Conservation (phyloP, 2,888 invertebrate species). For the Pyrochroa serraticornis region DNA sequence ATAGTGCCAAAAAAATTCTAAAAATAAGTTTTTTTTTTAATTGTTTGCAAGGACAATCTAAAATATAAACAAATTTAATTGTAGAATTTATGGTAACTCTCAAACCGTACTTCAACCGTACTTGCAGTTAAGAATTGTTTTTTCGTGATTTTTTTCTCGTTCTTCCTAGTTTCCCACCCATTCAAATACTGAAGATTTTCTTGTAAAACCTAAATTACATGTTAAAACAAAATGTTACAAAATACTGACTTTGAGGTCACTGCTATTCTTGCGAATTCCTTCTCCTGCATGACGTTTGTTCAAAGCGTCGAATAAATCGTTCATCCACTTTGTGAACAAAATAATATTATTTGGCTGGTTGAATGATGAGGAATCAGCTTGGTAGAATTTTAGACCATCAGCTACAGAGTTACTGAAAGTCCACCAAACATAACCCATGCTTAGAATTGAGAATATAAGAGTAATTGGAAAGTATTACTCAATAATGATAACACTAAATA, state of each 20-base stretch:
- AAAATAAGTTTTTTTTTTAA: constrained; percentile 9
- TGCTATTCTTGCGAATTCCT: constrained; percentile 5
- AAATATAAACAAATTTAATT: constrained; percentile 10
- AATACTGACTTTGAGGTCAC: not conserved
- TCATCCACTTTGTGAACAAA: constrained; percentile 8
- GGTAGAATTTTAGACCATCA: no score
- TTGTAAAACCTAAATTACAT: constrained; percentile 11
- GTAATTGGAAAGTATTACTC: no score
- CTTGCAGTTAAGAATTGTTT: constrained; percentile 13
- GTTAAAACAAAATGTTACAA: no score
- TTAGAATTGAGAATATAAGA: no score
- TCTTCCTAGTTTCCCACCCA: constrained; percentile 15
- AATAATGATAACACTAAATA: no score
- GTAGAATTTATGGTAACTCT: constrained; percentile 22
- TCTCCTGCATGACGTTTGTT: constrained; percentile 13
- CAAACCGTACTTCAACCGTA: constrained; percentile 19
- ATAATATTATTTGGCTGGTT: no score
- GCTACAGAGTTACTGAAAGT: no score
- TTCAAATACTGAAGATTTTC: constrained; percentile 7
- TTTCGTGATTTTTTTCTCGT: not conserved
- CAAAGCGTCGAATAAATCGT: constrained; percentile 20
- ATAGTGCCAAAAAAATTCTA: constrained; percentile 34
- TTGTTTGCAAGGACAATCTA: constrained; percentile 4
- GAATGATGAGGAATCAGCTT: no score
- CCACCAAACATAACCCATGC: no score